A percentile compares a stretch with the other conserved stretches of the same genome.
phyloP scores from a whole-genome alignment of 2,888 invertebrate species.

The Trypoxylon attenuatum region DNA sequence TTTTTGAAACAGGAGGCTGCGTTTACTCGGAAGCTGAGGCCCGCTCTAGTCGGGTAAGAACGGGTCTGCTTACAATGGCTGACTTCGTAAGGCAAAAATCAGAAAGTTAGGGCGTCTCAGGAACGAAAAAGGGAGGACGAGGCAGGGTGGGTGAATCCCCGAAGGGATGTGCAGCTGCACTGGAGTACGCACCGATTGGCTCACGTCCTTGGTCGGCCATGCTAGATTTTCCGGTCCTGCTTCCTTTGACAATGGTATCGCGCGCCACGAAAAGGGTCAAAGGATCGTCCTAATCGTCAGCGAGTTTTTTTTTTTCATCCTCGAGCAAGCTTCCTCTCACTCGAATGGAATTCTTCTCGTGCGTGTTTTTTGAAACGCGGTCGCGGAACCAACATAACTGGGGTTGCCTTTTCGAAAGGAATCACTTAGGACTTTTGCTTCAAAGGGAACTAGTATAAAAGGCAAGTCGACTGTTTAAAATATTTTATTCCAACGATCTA shows the following conservation, averaged over 20 bases:
- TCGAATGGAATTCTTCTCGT: background rate
- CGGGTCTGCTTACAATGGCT: conserved; percentile 71
- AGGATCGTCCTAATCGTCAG: conserved; percentile 23
- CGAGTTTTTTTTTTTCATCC: background rate
- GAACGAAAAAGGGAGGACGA: conserved; percentile 36
- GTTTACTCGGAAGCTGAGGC: too few relatives aligned
- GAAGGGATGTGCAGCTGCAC: conserved; percentile 72
- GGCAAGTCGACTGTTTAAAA: too few relatives aligned
- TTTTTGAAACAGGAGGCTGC: too few relatives aligned
- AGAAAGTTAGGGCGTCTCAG: conserved; percentile 70
- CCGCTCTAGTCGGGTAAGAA: too few relatives aligned
- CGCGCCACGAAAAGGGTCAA: conserved; percentile 39
- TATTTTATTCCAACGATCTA: too few relatives aligned
- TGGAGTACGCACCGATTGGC: conserved; percentile 66
- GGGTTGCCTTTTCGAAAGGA: background rate
- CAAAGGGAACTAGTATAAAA: background rate
- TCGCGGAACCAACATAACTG: background rate
- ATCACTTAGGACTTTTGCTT: background rate
- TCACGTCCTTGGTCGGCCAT: conserved; percentile 64
- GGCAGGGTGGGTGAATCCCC: conserved; percentile 51
- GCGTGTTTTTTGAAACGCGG: background rate
- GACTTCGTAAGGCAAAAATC: conserved; percentile 75
- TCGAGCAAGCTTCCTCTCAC: background rate
- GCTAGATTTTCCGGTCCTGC: conserved; percentile 71
- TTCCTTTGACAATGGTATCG: conserved; percentile 66